Conservation (phyloP, 1,140 invertebrate genomes). For the Arctopsyche grandis region DNA sequence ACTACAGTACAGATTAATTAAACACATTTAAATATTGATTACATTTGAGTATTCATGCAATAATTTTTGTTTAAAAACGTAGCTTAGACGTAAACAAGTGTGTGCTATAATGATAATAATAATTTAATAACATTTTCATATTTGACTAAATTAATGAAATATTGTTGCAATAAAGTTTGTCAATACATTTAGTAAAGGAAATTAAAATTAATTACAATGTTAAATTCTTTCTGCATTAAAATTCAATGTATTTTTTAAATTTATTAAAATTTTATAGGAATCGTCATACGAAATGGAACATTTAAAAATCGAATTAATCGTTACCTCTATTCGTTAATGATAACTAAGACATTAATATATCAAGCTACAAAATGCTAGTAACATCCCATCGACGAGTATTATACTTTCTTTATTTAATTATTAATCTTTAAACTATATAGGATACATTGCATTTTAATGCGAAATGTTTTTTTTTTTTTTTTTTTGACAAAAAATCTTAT, state of each 20-base stretch:
- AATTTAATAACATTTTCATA: background rate
- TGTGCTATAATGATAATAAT: background rate
- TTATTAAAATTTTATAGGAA: no score
- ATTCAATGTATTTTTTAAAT: constrained; percentile 19
- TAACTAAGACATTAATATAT: background rate
- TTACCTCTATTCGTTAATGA: background rate
- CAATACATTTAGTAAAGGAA: no score
- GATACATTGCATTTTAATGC: constrained; percentile 29
- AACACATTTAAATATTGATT: constrained; percentile 25
- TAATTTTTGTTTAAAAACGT: background rate
- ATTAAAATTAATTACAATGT: no score
- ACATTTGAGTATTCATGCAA: constrained; percentile 24
- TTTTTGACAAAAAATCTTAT: background rate
- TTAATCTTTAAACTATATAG: background rate
- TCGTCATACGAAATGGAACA: no score
- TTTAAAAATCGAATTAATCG: no score
- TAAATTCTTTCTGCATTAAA: constrained; percentile 15
- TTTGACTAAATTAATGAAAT: no score
- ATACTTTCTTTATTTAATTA: no score
- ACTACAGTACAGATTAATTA: constrained; percentile 7
- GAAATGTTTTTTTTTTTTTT: no score
- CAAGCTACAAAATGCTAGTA: constrained; percentile 17
- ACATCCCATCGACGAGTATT: no score
- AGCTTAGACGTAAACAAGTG: background rate
- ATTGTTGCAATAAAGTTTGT: no score